A percentile compares a stretch with the other conserved stretches of the same genome.
phyloP scores from a whole-genome alignment of 1,140 invertebrate species.

The Rhysida immarginata region DNA sequence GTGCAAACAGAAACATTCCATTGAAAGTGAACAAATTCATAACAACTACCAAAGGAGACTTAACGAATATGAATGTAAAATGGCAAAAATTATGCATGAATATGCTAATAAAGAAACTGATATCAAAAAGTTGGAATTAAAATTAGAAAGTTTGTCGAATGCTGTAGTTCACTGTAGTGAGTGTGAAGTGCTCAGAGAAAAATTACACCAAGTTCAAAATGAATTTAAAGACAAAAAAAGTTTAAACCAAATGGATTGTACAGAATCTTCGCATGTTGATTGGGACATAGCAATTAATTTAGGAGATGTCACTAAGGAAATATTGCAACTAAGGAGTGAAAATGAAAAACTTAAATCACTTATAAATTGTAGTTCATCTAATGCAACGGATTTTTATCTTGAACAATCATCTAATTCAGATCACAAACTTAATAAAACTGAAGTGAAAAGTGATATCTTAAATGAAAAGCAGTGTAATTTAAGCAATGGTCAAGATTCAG shows the following conservation, averaged over 20 bases:
- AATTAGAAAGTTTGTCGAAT: not conserved
- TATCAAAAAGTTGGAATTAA: not conserved
- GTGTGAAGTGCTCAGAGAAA: not conserved
- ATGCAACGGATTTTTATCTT: too few relatives aligned
- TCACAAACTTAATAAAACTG: too few relatives aligned
- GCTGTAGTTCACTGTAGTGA: not conserved
- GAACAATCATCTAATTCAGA: too few relatives aligned
- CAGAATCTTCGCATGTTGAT: too few relatives aligned
- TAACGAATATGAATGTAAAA: too few relatives aligned
- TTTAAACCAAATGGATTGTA: not conserved
- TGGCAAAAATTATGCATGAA: too few relatives aligned
- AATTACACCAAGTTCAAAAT: not conserved
- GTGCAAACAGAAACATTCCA: not conserved
- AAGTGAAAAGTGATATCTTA: too few relatives aligned
- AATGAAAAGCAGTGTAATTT: too few relatives aligned
- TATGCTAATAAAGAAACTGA: not conserved
- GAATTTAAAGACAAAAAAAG: not conserved
- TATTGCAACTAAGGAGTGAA: not conserved
- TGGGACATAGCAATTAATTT: slow-evolving; percentile 1
- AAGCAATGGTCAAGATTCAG: too few relatives aligned
- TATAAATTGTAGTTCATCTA: too few relatives aligned
- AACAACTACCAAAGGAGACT: not conserved
- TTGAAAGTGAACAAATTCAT: not conserved
- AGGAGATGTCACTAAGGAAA: not conserved
- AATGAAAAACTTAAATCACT: not conserved